Percentiles rank a stretch among this genome's conserved stretches.
Conservation (phyloP, 1,140 invertebrate genomes). For the Oreohelix idahoensis region DNA sequence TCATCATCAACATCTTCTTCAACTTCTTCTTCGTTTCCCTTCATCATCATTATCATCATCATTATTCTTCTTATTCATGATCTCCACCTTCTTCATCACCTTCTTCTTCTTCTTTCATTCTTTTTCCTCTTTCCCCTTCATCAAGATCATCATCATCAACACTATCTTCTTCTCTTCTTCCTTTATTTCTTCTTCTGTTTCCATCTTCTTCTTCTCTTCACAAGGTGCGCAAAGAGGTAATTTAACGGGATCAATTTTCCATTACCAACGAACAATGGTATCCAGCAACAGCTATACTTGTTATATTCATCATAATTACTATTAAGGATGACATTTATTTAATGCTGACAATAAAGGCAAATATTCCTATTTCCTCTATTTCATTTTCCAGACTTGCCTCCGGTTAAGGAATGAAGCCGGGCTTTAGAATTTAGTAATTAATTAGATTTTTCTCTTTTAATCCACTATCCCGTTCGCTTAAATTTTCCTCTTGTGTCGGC, state of each 20-base stretch:
- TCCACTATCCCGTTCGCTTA: background rate
- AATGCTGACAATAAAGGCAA: background rate
- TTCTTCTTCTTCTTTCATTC: no score
- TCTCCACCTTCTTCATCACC: no score
- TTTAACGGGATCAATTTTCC: conserved; percentile 1
- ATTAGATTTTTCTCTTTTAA: background rate
- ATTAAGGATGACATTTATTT: background rate
- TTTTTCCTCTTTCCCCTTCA: no score
- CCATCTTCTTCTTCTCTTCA: background rate
- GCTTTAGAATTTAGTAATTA: background rate
- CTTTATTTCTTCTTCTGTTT: no score
- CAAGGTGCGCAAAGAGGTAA: background rate
- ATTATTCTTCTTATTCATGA: no score
- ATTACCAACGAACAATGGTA: background rate
- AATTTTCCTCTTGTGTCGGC: background rate
- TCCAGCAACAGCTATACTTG: background rate
- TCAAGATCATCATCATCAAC: no score
- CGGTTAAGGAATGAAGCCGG: background rate
- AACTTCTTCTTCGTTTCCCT: no score
- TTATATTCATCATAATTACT: background rate
- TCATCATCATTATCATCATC: no score
- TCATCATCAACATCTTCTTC: no score
- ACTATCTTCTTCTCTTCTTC: no score
- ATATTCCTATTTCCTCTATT: background rate
- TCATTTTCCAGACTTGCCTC: background rate